Evolutionary conservation across 2,888 invertebrate species (phyloP), one percentile per base, ranked within the genome.

Genomic region (Formica aserva): DNA sequence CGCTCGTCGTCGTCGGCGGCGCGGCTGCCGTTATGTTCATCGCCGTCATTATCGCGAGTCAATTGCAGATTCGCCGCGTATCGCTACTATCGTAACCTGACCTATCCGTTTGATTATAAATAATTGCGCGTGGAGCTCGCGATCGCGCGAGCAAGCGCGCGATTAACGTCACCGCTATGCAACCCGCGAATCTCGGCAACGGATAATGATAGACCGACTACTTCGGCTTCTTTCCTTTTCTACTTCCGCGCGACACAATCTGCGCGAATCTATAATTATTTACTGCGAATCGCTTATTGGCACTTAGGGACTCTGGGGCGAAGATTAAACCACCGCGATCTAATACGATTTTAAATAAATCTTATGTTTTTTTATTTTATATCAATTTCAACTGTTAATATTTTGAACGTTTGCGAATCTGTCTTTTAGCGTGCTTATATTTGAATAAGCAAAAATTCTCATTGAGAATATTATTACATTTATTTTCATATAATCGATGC

Each of bases 31-130:
- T 63, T 88, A 88, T 80, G 86, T 81, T 85, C 87, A 82, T 90
- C 88, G 86, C 88, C 84, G 63, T 88, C 83, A 81, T 89, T 87
- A 88, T 87, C 82, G 82, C 86, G 85, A 85, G 87, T 77, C 87
- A 88, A 86, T 87, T 85, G 84, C 66, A 83, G 57, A 35, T 81
- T 35, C 67, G 38, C n/a, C 62, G 74, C 75, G 60, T 80, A 83
- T 83, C 85, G 85, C 80, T 48, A 72, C 86, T 85, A 87, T 86
- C 85, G 85, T 84, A 87, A 88, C 72, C 83, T 84, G 57, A 32
- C 66, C 71, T 76, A 84, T 83, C 75, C 85, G 75, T 87, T 85
- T 82, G 84, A 90, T 90, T 82, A 80, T 66, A 72, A 89, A 84
- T 85, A 88, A 91, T 88, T 88, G 66, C 41, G 52, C 84, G 62